Evolutionary conservation across 2,888 invertebrate genomes (phyloP).

Genomic region (Fissipunctia ypsillon): DNA sequence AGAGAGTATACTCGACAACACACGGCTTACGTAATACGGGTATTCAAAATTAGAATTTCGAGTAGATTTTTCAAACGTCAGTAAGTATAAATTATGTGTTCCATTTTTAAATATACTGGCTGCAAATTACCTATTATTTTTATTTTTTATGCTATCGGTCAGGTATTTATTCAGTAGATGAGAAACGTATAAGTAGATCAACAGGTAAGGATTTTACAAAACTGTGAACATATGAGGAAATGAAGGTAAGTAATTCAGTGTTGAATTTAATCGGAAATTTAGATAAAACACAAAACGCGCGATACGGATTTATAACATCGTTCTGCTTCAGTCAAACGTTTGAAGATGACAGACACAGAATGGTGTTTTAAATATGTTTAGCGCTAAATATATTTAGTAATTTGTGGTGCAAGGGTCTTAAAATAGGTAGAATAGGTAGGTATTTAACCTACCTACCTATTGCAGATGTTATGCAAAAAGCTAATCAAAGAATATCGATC

Average conservation of each 20-base stretch:
- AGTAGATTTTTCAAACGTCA: background rate
- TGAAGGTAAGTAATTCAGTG: background rate
- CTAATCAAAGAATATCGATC: constrained; percentile 38
- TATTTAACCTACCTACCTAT: background rate
- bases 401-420: background rate
- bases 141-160: too few relatives aligned
- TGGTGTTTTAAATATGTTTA: background rate
- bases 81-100: constrained; percentile 5
- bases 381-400: background rate
- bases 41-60: constrained; percentile 40
- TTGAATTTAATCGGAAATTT: background rate
- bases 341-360: background rate
- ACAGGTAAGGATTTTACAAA: background rate
- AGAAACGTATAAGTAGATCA: background rate
- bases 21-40: constrained; percentile 52
- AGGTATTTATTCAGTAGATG: background rate
- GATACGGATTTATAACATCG: background rate
- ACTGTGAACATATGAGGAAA: background rate
- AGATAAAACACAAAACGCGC: background rate
- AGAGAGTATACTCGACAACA: constrained; percentile 68
- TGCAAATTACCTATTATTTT: background rate
- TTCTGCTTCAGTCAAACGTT: too few relatives aligned
- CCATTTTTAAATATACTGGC: constrained; percentile 1
- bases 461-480: constrained; percentile 37
- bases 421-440: background rate